Percentiles rank a stretch among this genome's conserved stretches.
These are phyloP conservation scores for Pachypanchax playfairii DNA, from an alignment of 2,113 vertebrate genomes.

Conservation along the genomic window DNA sequence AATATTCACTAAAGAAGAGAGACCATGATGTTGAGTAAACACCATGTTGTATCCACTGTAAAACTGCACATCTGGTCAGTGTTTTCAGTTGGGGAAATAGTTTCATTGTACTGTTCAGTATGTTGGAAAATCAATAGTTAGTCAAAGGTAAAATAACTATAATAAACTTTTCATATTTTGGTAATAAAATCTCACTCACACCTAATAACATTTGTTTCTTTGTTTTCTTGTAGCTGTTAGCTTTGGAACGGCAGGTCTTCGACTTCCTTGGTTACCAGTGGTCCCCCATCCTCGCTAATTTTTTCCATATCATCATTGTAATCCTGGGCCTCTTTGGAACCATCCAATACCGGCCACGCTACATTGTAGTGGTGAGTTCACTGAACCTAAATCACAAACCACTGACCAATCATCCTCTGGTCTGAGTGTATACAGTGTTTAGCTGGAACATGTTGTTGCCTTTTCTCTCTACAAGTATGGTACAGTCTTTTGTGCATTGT, in stretches of 20 bases:
- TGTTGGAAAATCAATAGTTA: no score
- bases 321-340: slow-evolving; percentile 93
- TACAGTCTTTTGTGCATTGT: slow-evolving; percentile 49
- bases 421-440: not conserved
- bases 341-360: slow-evolving; percentile 87
- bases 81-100: no score
- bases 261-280: slow-evolving; percentile 94
- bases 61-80: no score
- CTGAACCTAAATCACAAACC: not conserved
- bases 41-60: no score
- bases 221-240: slow-evolving; percentile 78
- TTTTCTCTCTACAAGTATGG: slow-evolving; percentile 26
- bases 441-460: slow-evolving; percentile 24
- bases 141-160: no score
- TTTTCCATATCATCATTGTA: slow-evolving; percentile 88
- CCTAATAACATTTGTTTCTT: slow-evolving; percentile 9
- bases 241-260: slow-evolving; percentile 90
- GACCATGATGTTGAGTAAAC: no score
- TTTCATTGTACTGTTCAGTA: no score
- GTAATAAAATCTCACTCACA: no score
- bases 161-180: no score
- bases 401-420: not conserved
- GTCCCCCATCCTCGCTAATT: slow-evolving; percentile 92
- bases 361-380: slow-evolving; percentile 85
- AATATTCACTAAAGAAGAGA: no score